Percentiles rank a stretch among this genome's conserved stretches.
Evolutionary conservation across 2,888 invertebrate species (phyloP).

Genomic region (Dyspetes luteomarginatus): DNA sequence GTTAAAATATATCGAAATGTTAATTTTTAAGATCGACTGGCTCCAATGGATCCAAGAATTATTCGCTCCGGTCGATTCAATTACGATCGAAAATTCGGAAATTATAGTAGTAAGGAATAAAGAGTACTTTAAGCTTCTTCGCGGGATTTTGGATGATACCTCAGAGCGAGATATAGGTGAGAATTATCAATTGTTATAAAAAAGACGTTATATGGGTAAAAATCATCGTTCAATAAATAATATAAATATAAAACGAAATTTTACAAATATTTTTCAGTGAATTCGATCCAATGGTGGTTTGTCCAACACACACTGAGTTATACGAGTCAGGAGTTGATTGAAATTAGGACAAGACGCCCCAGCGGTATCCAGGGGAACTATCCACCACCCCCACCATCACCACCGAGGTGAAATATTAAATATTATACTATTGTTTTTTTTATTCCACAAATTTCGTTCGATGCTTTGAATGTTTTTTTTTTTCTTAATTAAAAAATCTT

Average conservation of each 20-base stretch:
- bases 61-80: background rate
- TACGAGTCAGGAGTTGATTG: background rate
- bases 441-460: background rate
- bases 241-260: background rate
- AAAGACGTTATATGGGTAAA: background rate
- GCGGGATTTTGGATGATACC: background rate
- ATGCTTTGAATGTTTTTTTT: too few relatives aligned
- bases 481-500: background rate
- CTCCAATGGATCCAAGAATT: background rate
- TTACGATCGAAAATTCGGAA: constrained; percentile 4
- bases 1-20: background rate
- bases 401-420: background rate
- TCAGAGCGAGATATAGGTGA: constrained; percentile 28
- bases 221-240: background rate
- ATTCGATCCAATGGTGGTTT: constrained; percentile 31
- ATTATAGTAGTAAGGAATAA: background rate
- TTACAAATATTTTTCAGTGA: constrained; percentile 11
- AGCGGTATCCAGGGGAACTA: background rate
- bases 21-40: constrained; percentile 15
- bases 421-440: background rate
- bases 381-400: background rate
- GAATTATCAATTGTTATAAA: background rate
- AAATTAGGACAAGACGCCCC: background rate
- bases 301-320: constrained; percentile 4
- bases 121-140: background rate